Percentiles rank a stretch among this genome's conserved stretches.
These are phyloP conservation scores for Phocoena sinus DNA, from an alignment of 2,113 vertebrate species.

Conservation along the genomic window DNA sequence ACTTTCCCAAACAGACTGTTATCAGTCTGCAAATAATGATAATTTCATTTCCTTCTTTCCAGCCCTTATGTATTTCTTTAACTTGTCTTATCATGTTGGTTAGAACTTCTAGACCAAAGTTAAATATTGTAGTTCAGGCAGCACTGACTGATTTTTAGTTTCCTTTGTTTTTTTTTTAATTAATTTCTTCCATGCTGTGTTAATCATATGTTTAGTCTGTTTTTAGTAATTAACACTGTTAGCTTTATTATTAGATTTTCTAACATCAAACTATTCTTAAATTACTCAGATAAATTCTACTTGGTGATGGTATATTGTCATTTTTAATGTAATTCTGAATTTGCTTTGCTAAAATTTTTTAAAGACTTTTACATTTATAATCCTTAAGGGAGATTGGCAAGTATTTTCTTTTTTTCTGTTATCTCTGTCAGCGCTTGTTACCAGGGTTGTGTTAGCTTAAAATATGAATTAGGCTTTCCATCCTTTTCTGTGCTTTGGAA, in stretches of 20 bases:
- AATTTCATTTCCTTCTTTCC: neutral
- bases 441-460: neutral
- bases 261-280: neutral
- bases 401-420: neutral
- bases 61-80: neutral
- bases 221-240: neutral
- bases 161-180: neutral
- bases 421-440: neutral
- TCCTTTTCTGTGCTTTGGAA: slow-evolving; percentile 21
- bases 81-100: neutral
- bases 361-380: neutral
- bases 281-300: neutral
- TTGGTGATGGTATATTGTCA: neutral
- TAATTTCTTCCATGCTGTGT: neutral
- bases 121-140: neutral
- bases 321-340: slow-evolving; percentile 36
- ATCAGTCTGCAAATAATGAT: neutral
- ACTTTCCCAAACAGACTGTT: neutral
- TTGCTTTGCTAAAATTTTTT: neutral
- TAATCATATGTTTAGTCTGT: neutral
- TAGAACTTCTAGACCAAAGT: neutral
- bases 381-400: neutral
- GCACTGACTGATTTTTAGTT: neutral
- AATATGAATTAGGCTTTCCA: neutral
- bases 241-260: neutral